These are phyloP conservation scores for Takifugu rubripes DNA, from an alignment of 2,797 vertebrate genomes.

Conservation along the genomic window DNA sequence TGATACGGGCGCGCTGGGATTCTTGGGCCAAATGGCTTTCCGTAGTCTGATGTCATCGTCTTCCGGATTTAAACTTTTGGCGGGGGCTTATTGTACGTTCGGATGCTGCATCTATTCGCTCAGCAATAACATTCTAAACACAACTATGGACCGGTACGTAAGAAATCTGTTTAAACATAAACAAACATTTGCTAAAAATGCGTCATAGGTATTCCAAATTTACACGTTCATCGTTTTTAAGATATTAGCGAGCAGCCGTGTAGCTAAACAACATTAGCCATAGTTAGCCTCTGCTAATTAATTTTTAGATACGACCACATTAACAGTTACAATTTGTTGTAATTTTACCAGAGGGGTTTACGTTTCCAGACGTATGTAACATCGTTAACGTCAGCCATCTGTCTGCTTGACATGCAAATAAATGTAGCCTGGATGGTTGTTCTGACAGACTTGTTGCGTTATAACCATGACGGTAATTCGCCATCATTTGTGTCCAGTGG, in stretches of 20 bases:
- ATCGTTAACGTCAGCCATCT: too few species aligned
- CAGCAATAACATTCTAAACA: not conserved
- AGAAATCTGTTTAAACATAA: not conserved
- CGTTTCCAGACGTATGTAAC: too few species aligned
- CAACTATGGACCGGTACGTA: conserved; percentile 68
- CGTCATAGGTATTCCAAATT: too few species aligned
- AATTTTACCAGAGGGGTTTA: too few species aligned
- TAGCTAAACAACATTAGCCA: not conserved
- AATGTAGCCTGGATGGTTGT: too few species aligned
- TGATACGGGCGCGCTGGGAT: too few species aligned
- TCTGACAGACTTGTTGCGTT: too few species aligned
- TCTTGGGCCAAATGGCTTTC: conserved; percentile 26
- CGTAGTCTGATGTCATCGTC: conserved; percentile 43
- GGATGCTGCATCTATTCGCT: not conserved
- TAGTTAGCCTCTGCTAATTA: not conserved
- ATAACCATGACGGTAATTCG: too few species aligned
- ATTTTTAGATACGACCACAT: not conserved
- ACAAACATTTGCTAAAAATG: too few species aligned
- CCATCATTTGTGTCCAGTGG: conserved; percentile 29
- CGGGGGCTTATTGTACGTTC: conserved; percentile 31
- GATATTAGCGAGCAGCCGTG: not conserved
- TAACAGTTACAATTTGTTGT: too few species aligned
- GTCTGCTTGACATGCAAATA: too few species aligned
- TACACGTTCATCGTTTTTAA: too few species aligned
- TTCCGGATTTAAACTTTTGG: conserved; percentile 34